Percentiles rank a stretch among this genome's conserved stretches.
phyloP scores from a whole-genome alignment of 2,888 invertebrate species.

The Drosophila limbata region DNA sequence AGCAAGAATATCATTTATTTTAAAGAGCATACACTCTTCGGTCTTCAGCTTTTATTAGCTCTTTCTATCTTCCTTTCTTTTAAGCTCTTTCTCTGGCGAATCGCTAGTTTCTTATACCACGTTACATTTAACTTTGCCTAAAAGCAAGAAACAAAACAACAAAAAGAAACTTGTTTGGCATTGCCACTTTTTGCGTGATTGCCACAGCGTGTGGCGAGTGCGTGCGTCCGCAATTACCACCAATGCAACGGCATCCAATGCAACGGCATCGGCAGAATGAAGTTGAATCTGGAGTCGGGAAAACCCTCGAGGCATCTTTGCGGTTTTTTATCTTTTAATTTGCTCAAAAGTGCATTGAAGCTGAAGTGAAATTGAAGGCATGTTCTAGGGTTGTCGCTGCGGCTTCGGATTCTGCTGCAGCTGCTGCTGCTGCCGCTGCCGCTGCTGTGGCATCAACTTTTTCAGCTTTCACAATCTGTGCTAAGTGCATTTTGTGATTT shows the following conservation, averaged over 20 bases:
- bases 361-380: conserved; percentile 30
- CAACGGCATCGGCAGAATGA: conserved; percentile 30
- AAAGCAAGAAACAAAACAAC: conserved; percentile 42
- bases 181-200: conserved; percentile 60
- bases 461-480: conserved; percentile 73
- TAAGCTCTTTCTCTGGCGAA: conserved; percentile 10
- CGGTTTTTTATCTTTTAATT: conserved; percentile 62
- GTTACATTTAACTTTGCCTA: conserved; percentile 64
- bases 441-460: conserved; percentile 58
- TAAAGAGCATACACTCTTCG: conserved; percentile 9
- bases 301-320: conserved; percentile 52
- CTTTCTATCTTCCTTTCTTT: background rate
- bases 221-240: conserved; percentile 66
- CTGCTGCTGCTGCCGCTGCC: conserved; percentile 15
- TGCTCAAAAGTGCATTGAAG: conserved; percentile 44
- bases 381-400: conserved; percentile 48
- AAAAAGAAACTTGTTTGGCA: conserved; percentile 58
- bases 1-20: background rate
- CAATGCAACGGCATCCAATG: background rate
- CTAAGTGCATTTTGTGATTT: conserved; percentile 75
- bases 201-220: conserved; percentile 73
- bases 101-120: conserved; percentile 52
- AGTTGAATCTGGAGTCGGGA: conserved; percentile 32
- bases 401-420: background rate
- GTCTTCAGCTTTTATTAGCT: background rate